Percentiles rank a stretch among this genome's conserved stretches.
phyloP scores from a whole-genome alignment of 2,113 vertebrate genomes.

The Upupa epops region DNA sequence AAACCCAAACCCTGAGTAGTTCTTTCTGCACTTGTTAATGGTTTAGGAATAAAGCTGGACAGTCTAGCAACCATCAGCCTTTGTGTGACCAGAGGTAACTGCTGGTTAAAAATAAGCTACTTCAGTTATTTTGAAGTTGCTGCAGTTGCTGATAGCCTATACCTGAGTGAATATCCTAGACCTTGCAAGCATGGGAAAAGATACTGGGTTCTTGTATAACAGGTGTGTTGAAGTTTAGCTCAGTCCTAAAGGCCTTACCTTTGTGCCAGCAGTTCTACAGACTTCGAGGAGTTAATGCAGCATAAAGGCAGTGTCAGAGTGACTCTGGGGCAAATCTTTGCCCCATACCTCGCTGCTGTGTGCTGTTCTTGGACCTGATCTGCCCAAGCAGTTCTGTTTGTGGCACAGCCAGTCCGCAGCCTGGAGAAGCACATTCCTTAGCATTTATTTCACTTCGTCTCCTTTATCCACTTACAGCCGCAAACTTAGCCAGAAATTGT shows the following conservation, averaged over 20 bases:
- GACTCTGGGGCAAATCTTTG: too few relatives aligned
- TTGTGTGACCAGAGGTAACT: background rate
- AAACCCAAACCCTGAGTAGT: too few relatives aligned
- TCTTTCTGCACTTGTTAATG: background rate
- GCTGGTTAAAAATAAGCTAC: background rate
- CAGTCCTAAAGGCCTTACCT: background rate
- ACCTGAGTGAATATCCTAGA: background rate
- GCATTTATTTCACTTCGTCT: background rate
- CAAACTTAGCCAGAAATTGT: background rate
- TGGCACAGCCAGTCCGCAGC: too few relatives aligned
- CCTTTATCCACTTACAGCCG: background rate
- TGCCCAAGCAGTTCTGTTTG: too few relatives aligned
- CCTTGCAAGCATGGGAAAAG: background rate
- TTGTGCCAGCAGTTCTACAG: too few relatives aligned
- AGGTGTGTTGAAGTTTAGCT: background rate
- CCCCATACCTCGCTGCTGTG: too few relatives aligned
- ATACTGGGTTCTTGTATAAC: background rate
- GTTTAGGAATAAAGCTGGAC: background rate
- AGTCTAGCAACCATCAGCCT: background rate
- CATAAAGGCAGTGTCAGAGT: too few relatives aligned
- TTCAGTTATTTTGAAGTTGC: background rate
- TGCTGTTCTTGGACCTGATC: too few relatives aligned
- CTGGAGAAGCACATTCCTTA: background rate
- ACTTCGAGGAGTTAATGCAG: too few relatives aligned
- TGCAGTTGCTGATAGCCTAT: background rate